Conservation (phyloP, 1,140 invertebrate species). For the Leguminivora glycinivorella region DNA sequence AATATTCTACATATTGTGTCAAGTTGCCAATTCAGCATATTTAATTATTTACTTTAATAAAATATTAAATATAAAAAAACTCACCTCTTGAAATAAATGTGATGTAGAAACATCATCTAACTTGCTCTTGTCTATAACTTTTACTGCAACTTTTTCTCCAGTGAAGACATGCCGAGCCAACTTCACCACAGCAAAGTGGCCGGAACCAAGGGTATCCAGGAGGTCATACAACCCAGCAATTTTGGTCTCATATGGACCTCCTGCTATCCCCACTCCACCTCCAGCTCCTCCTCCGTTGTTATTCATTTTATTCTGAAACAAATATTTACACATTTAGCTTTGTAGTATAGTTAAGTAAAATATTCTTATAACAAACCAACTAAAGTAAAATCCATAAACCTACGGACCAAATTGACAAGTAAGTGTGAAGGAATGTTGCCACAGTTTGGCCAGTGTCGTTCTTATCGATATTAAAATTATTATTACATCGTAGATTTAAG, state of each 20-base stretch:
- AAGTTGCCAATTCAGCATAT: no score
- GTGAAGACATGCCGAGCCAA: conserved; percentile 99
- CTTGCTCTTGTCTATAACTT: conserved; percentile 99
- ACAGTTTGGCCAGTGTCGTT: no score
- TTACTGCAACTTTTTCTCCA: conserved; percentile 97
- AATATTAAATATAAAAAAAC: conserved; percentile 29
- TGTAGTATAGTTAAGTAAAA: not conserved
- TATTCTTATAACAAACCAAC: not conserved
- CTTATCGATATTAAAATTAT: no score
- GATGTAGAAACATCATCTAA: conserved; percentile 97
- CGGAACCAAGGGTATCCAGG: conserved; percentile 95
- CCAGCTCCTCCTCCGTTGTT: conserved; percentile 60
- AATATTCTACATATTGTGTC: no score
- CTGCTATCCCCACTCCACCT: conserved; percentile 48
- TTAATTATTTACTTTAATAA: conserved; percentile 25
- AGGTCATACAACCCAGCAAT: conserved; percentile 98
- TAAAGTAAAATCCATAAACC: no score
- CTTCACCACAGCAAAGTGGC: conserved; percentile 99
- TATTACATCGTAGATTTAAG: no score
- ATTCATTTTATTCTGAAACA: conserved; percentile 50
- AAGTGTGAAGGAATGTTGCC: no score
- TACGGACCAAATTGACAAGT: no score
- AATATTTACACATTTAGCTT: not conserved
- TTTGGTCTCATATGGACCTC: conserved; percentile 88
- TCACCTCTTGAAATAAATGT: conserved; percentile 97